These are phyloP conservation scores for Narcine bancroftii DNA, from an alignment of 2,113 vertebrate genomes.

Conservation along the genomic window DNA sequence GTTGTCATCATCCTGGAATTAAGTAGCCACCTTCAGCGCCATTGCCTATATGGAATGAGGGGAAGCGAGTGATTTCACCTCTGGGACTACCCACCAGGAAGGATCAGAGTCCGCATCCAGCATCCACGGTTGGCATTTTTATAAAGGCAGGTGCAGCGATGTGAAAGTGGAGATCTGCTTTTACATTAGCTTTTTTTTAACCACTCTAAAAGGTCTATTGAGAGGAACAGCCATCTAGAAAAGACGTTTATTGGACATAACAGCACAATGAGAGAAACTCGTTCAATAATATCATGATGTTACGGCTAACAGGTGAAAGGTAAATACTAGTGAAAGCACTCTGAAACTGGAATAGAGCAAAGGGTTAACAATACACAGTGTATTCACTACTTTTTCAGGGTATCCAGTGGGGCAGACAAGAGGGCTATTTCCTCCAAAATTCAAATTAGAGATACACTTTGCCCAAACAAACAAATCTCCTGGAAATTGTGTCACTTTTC, in stretches of 20 bases:
- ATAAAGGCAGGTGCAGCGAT: no score
- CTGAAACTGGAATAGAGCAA: not conserved
- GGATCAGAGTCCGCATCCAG: no score
- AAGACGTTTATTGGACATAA: not conserved
- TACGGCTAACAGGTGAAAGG: not conserved
- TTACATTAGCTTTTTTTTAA: no score
- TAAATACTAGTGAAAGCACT: not conserved
- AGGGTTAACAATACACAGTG: not conserved
- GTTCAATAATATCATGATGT: not conserved
- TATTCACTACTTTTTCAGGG: not conserved
- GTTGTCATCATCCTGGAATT: no score
- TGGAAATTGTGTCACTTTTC: not conserved
- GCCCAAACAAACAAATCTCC: slow-evolving; percentile 8
- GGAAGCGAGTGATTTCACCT: no score
- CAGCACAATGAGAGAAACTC: not conserved
- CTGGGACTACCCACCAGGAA: no score
- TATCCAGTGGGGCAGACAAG: not conserved
- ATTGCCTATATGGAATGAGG: no score
- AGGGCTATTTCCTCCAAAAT: not conserved
- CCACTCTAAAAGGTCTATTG: no score
- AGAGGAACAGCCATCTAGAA: not conserved
- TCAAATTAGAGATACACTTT: not conserved
- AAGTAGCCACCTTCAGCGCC: no score
- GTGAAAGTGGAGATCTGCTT: no score
- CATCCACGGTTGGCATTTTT: no score